Evolutionary conservation across 2,888 invertebrate genomes (phyloP).

Genomic region (Pemphredon lugubris): DNA sequence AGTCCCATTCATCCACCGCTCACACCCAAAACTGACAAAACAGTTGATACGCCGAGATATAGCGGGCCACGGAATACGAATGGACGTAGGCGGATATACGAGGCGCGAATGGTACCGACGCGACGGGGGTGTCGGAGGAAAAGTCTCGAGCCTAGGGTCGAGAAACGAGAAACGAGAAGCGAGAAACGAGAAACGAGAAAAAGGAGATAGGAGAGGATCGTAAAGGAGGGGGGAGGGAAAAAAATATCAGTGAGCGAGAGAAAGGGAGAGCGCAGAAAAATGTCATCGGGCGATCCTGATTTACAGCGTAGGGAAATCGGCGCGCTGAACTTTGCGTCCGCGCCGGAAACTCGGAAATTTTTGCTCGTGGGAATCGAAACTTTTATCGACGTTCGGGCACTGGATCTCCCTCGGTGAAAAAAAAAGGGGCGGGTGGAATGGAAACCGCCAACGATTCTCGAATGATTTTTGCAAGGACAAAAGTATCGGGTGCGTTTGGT

Average conservation of each 20-base stretch:
- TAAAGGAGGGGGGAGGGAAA: conserved; percentile 22
- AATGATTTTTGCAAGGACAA: conserved; percentile 3
- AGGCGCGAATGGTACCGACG: conserved; percentile 53
- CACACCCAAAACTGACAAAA: conserved; percentile 77
- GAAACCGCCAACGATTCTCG: conserved; percentile 18
- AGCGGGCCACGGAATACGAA: conserved; percentile 72
- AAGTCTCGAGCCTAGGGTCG: conserved; percentile 55
- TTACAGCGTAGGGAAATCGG: conserved; percentile 74
- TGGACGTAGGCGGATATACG: conserved; percentile 68
- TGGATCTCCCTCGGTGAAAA: conserved; percentile 20
- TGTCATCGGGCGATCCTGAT: conserved; percentile 75
- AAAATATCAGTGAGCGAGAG: conserved; percentile 28
- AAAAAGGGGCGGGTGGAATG: background rate
- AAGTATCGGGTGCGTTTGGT: no score
- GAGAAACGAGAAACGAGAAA: conserved; percentile 33
- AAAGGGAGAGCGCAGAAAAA: conserved; percentile 61
- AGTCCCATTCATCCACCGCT: conserved; percentile 75
- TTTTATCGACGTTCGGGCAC: conserved; percentile 56
- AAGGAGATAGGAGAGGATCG: conserved; percentile 47
- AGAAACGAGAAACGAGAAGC: conserved; percentile 28
- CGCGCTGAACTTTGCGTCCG: conserved; percentile 61
- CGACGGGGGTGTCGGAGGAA: conserved; percentile 52
- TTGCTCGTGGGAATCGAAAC: conserved; percentile 52
- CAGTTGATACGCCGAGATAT: conserved; percentile 79
- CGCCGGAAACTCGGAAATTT: conserved; percentile 64